phyloP scores from a whole-genome alignment of 2,113 vertebrate genomes.

The Anolis sagrei region DNA sequence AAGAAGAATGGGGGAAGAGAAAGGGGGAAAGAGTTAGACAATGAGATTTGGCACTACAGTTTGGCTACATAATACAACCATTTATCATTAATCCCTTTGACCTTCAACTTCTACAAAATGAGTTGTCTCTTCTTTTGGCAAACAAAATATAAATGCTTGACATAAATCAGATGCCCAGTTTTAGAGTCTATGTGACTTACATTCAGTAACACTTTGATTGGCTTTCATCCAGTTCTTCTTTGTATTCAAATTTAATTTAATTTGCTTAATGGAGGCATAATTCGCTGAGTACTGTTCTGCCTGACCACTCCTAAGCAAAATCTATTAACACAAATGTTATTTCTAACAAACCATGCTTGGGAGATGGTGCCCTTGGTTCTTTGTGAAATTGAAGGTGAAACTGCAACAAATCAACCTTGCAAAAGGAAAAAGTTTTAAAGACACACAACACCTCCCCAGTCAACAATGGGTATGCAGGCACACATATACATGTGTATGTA shows the following conservation, averaged over 20 bases:
- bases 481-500: background rate
- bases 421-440: constrained; percentile 4
- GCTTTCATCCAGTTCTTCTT: background rate
- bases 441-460: background rate
- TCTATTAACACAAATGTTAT: background rate
- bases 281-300: background rate
- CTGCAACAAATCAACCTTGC: background rate
- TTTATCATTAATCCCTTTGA: constrained; percentile 69
- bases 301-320: background rate
- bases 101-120: constrained; percentile 54
- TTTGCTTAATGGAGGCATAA: background rate
- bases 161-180: background rate
- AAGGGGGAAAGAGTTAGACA: constrained; percentile 50
- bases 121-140: background rate
- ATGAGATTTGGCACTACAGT: constrained; percentile 73
- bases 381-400: constrained; percentile 6
- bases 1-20: constrained; percentile 48
- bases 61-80: constrained; percentile 73
- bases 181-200: background rate
- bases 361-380: background rate
- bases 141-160: constrained; percentile 3
- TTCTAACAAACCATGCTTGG: background rate
- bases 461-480: no score
- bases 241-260: background rate
- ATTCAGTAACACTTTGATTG: background rate